Percentiles rank a stretch among this genome's conserved stretches.
Evolutionary conservation across 2,113 vertebrate species (phyloP).

Genomic region (Elephantulus edwardii): DNA sequence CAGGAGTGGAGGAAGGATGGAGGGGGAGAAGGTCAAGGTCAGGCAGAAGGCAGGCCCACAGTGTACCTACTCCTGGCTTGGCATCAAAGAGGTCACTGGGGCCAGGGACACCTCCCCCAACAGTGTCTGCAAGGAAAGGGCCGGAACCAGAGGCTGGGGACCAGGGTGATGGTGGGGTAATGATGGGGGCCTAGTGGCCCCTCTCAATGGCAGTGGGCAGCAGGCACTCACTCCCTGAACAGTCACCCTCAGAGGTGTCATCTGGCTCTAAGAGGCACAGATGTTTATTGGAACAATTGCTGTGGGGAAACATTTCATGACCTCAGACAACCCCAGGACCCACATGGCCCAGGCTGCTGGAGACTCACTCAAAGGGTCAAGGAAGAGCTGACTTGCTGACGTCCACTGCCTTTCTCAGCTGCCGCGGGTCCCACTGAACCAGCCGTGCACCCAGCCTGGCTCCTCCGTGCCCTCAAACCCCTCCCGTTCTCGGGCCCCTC

Average conservation of each 20-base stretch:
- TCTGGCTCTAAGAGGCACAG: too few species aligned
- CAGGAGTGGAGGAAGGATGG: too few species aligned
- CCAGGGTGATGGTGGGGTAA: neutral
- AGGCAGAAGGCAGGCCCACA: neutral
- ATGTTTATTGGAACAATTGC: too few species aligned
- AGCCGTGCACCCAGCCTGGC: too few species aligned
- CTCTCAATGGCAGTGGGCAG: too few species aligned
- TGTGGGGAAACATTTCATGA: too few species aligned
- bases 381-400: neutral
- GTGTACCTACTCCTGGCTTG: neutral
- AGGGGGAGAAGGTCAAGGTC: neutral
- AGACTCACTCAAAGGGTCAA: neutral
- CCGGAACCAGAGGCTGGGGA: fast-evolving
- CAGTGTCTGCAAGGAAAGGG: neutral
- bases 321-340: too few species aligned
- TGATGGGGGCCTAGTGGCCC: too few species aligned
- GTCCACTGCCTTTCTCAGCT: too few species aligned
- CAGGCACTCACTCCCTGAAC: too few species aligned
- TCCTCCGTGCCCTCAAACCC: neutral
- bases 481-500: neutral
- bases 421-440: neutral
- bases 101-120: neutral
- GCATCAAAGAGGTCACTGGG: too few species aligned
- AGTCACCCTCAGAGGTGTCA: too few species aligned
- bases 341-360: neutral